Base-by-base conservation (phyloP, 2,113 vertebrate species). In the Syngnathus typhle region DNA sequence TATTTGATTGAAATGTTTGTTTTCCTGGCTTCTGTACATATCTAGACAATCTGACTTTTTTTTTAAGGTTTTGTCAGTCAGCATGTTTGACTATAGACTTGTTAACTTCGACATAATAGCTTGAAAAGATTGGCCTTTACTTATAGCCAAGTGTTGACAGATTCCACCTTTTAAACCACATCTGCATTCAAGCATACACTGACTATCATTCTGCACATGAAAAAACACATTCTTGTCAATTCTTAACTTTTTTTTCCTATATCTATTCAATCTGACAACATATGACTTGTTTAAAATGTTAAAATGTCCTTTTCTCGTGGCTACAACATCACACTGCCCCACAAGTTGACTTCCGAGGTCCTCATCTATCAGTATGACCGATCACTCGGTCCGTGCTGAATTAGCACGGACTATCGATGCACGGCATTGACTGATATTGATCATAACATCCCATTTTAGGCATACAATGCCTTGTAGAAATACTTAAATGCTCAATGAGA, bases 111-210 rank as follows among this genome's bases (percentile, higher is more conserved):
- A 59, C 49, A 70, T 18, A 47, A 65, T 12, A 71, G 46, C 62
- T 62, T 47, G 64, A 12, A n/a, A 67, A 70, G 66, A 59, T 67
- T 59, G 64, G 15, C 74, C 73, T 83, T 76, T 77, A 76, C 83
- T 86, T 68, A 73, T 67, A 68, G 72, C 60, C 60, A 69, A 38
- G 77, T 67, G 79, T 60, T 84, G 81, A 86, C 78, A 77, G 80
- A 56, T 70, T 56, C 71, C 52, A 27, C 37, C 73, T 76, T 38
- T 11, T 47, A 16, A 46, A 49, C 44, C 64, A 66, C 62, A 11
- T 18, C 1, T 70, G 67, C 60, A 70, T 77, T 71, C 71, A 66
- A 70, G 38, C 55, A 70, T 64, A 64, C 46, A 21, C 44, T 47
- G 51, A 44, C 43, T 43, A 68, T 71, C 44, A 39, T 39, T 49